Conservation (phyloP, 2,888 invertebrate genomes). For the Imbricaverruca yamaguchii region DNA sequence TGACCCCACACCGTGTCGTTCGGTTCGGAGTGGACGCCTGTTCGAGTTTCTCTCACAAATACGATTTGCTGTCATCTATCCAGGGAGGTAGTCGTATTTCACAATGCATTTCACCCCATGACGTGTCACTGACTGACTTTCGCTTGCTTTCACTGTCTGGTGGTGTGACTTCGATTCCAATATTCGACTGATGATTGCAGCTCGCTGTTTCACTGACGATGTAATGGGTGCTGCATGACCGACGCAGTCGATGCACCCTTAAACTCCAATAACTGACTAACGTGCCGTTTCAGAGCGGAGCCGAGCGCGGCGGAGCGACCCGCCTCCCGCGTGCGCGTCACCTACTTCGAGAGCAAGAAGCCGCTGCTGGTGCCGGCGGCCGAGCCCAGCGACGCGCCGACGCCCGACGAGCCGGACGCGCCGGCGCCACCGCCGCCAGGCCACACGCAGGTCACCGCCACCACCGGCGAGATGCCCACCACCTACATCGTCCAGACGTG, state of each 20-base stretch:
- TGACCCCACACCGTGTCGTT: background rate
- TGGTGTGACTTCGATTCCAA: too few relatives aligned
- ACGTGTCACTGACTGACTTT: too few relatives aligned
- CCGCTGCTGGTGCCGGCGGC: constrained; percentile 61
- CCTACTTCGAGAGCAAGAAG: constrained; percentile 73
- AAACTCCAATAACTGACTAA: too few relatives aligned
- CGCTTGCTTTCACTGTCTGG: too few relatives aligned
- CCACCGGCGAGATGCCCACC: constrained; percentile 11
- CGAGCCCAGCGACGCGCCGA: constrained; percentile 44
- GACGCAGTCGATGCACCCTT: too few relatives aligned
- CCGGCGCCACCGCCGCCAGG: background rate
- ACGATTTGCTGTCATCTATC: too few relatives aligned
- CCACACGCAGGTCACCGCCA: constrained; percentile 5
- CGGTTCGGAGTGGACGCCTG: background rate
- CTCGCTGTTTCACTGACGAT: too few relatives aligned
- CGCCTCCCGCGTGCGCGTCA: constrained; percentile 57
- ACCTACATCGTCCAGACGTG: constrained; percentile 17
- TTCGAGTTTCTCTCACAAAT: too few relatives aligned
- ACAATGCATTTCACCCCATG: too few relatives aligned
- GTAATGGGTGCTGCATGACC: too few relatives aligned
- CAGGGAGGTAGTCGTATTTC: too few relatives aligned
- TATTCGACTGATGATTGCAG: too few relatives aligned
- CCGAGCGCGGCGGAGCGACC: constrained; percentile 34
- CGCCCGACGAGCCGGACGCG: background rate
- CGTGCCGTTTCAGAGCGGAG: constrained; percentile 29